phyloP scores from a whole-genome alignment of 2,113 vertebrate species.

The Alouatta palliata region DNA sequence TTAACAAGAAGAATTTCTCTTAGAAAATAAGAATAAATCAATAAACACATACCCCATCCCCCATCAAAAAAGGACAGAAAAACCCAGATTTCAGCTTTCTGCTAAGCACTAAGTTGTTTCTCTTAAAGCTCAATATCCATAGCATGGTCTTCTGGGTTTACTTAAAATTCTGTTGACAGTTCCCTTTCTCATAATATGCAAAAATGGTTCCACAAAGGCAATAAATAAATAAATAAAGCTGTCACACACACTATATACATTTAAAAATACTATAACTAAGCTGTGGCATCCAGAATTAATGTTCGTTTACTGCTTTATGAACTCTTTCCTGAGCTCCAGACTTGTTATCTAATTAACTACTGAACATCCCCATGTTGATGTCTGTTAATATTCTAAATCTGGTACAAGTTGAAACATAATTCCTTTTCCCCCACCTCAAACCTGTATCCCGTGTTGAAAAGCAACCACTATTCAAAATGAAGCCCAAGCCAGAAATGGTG shows the following conservation, averaged over 20 bases:
- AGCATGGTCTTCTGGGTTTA: not conserved
- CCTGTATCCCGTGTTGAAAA: not conserved
- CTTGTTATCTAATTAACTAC: not conserved
- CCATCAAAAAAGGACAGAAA: not conserved
- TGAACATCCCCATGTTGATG: not conserved
- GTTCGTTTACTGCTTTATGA: not conserved
- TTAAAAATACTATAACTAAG: not conserved
- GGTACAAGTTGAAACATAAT: not conserved
- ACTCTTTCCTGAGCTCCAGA: not conserved
- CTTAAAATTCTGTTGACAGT: not conserved
- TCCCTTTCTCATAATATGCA: not conserved
- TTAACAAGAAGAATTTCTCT: not conserved
- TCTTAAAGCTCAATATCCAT: not conserved
- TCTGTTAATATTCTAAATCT: not conserved
- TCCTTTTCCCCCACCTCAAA: not conserved
- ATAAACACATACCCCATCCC: not conserved
- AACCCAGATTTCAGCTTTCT: not conserved
- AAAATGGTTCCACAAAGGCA: not conserved
- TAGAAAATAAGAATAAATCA: not conserved
- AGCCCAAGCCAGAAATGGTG: not conserved
- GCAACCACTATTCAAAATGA: not conserved
- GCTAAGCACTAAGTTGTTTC: not conserved
- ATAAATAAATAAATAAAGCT: not conserved
- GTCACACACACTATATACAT: not conserved
- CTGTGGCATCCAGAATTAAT: not conserved